Percentiles rank a stretch among this genome's conserved stretches.
Conservation (phyloP, 2,797 vertebrate genomes). For the Lycodopsis pacificus region DNA sequence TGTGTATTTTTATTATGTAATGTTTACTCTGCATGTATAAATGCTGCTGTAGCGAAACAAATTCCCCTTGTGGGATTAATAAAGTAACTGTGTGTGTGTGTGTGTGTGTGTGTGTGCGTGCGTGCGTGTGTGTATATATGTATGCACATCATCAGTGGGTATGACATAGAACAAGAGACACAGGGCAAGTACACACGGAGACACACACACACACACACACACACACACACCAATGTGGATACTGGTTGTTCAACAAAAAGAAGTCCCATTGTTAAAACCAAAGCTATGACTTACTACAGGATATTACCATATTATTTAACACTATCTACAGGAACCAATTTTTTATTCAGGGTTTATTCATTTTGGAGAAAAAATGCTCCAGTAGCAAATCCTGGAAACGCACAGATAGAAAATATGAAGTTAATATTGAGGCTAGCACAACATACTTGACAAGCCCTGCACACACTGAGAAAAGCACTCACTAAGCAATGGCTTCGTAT, state of each 20-base stretch:
- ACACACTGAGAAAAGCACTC: conserved; percentile 5
- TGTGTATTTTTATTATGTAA: too few relatives aligned
- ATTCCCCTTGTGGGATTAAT: too few relatives aligned
- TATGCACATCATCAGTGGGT: too few relatives aligned
- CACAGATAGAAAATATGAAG: conserved; percentile 31
- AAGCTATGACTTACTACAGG: neutral
- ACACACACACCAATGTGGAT: neutral
- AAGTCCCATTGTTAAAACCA: neutral
- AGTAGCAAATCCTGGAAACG: conserved; percentile 19
- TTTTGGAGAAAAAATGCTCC: conserved; percentile 15
- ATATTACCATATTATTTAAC: conserved; percentile 21
- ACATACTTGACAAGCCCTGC: conserved; percentile 11
- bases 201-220: neutral
- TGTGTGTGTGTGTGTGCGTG: too few relatives aligned
- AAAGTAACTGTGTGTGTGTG: too few relatives aligned
- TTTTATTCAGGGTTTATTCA: neutral
- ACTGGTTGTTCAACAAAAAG: neutral
- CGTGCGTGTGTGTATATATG: too few relatives aligned
- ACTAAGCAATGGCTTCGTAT: neutral
- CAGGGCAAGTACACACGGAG: too few relatives aligned
- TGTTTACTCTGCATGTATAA: too few relatives aligned
- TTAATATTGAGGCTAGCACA: conserved; percentile 7
- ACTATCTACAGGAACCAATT: conserved; percentile 18
- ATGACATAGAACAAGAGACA: too few relatives aligned
- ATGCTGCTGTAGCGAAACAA: too few relatives aligned